Evolutionary conservation across 2,797 vertebrate species (phyloP).

Genomic region (Heterohyrax brucei): DNA sequence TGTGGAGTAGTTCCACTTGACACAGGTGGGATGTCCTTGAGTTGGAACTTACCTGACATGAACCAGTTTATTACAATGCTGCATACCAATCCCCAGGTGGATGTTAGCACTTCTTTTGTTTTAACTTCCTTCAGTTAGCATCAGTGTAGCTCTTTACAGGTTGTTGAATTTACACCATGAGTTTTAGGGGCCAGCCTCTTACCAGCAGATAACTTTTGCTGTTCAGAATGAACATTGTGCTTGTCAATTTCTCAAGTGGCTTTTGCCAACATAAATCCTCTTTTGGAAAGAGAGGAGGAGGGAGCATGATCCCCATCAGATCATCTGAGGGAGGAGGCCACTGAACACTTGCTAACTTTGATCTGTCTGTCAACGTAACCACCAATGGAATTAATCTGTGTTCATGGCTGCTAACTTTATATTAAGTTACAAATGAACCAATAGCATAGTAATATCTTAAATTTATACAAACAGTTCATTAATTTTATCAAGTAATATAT

Average conservation of each 20-base stretch:
- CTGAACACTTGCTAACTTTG: background rate
- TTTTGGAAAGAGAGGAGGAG: background rate
- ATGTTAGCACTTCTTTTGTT: background rate
- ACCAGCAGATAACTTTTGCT: background rate
- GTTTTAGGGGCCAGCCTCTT: background rate
- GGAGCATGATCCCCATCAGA: background rate
- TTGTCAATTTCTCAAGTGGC: background rate
- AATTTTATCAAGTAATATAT: background rate
- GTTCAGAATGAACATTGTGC: background rate
- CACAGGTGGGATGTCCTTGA: background rate
- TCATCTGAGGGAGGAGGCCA: background rate
- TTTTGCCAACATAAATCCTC: background rate
- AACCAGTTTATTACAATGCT: background rate
- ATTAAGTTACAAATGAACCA: background rate
- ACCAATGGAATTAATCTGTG: background rate
- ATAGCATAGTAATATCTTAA: background rate
- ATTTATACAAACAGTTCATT: background rate
- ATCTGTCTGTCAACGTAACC: background rate
- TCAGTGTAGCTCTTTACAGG: background rate
- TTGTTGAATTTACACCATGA: background rate
- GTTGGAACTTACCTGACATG: background rate
- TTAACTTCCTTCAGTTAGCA: constrained; percentile 18
- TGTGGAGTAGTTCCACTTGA: background rate
- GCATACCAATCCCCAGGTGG: background rate
- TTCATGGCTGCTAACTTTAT: background rate